Percentiles rank a stretch among this genome's conserved stretches.
Conservation (phyloP, 2,888 invertebrate genomes). For the Pediacus dermestoides region DNA sequence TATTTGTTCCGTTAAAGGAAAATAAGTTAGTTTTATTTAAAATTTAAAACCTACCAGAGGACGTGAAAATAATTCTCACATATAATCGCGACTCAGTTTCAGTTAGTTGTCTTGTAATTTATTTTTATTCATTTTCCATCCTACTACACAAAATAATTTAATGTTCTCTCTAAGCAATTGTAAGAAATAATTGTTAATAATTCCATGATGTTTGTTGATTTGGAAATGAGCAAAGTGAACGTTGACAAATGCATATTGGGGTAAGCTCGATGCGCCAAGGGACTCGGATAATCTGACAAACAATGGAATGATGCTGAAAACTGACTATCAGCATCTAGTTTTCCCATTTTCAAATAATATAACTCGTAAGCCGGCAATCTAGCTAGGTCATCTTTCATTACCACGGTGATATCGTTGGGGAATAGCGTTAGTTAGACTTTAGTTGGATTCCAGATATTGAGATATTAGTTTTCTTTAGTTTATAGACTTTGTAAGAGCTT, state of each 20-base stretch:
- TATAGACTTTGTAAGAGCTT: too few relatives aligned
- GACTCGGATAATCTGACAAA: slow-evolving; percentile 42
- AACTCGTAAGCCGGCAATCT: slow-evolving; percentile 42
- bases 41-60: too few relatives aligned
- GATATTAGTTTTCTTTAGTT: slow-evolving; percentile 20
- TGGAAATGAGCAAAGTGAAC: slow-evolving; percentile 14
- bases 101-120: too few relatives aligned
- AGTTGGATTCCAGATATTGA: slow-evolving; percentile 23
- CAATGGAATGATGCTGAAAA: slow-evolving; percentile 44
- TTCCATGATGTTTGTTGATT: background rate
- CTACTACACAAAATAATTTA: too few relatives aligned
- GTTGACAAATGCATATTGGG: slow-evolving; percentile 35
- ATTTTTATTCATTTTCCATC: too few relatives aligned
- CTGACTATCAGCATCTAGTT: slow-evolving; percentile 41
- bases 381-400: slow-evolving; percentile 44
- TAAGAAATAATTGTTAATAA: too few relatives aligned
- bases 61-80: too few relatives aligned
- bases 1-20: too few relatives aligned
- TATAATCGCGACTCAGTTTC: too few relatives aligned
- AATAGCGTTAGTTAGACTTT: slow-evolving; percentile 28
- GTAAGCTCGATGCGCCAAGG: slow-evolving; percentile 29
- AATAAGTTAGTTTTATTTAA: too few relatives aligned
- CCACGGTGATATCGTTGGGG: slow-evolving; percentile 29
- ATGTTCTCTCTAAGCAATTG: too few relatives aligned
- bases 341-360: slow-evolving; percentile 42